Evolutionary conservation across 2,888 invertebrate genomes (phyloP).

Genomic region (Leptinotarsa tumamoca): DNA sequence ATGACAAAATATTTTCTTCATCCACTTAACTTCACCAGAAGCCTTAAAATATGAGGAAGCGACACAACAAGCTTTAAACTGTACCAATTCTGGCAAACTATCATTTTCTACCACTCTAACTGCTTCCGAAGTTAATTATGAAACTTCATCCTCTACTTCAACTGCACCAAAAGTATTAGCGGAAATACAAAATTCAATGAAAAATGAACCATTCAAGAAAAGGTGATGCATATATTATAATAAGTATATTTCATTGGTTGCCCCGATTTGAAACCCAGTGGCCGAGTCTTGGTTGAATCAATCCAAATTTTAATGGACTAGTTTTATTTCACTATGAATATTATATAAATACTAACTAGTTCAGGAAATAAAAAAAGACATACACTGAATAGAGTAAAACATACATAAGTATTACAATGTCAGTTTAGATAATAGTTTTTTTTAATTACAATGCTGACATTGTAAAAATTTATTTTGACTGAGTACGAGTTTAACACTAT

Average conservation of each 20-base stretch:
- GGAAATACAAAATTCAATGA: not conserved
- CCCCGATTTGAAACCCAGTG: not conserved
- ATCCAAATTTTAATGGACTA: not conserved
- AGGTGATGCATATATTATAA: not conserved
- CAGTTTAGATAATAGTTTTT: not conserved
- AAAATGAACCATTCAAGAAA: not conserved
- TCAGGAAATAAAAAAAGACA: not conserved
- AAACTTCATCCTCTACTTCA: not conserved
- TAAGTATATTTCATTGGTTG: not conserved
- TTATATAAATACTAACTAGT: not conserved
- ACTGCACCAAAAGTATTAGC: not conserved
- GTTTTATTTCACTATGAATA: not conserved
- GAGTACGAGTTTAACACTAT: no score
- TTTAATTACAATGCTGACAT: no score
- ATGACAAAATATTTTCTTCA: no score
- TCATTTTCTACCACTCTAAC: constrained; percentile 8
- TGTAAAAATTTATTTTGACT: no score
- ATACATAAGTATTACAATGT: not conserved
- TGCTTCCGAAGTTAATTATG: not conserved
- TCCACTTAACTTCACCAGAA: no score
- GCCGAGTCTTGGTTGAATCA: not conserved
- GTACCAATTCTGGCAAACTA: not conserved
- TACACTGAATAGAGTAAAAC: not conserved
- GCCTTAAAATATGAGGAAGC: no score
- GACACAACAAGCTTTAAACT: not conserved